Evolutionary conservation across 2,888 invertebrate species (phyloP).

Genomic region (Callimorpha dominula): DNA sequence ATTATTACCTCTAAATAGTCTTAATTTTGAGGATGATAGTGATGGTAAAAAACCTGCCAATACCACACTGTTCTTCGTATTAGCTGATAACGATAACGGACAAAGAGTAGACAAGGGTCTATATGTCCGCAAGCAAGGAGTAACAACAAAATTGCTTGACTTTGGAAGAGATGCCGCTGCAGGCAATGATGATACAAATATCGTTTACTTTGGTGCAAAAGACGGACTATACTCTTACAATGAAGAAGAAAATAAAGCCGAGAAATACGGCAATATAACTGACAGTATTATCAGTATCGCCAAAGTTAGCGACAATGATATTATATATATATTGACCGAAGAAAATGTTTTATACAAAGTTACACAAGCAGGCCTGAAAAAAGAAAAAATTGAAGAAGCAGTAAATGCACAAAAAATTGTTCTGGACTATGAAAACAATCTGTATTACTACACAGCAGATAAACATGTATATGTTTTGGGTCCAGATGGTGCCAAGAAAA

Average conservation of each 20-base stretch:
- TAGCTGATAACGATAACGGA: constrained; percentile 54
- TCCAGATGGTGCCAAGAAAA: constrained; percentile 57
- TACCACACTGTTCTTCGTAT: constrained; percentile 53
- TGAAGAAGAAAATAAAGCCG: constrained; percentile 48
- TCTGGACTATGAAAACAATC: constrained; percentile 65
- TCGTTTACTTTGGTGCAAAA: constrained; percentile 62
- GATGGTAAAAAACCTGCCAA: background rate
- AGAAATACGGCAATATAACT: constrained; percentile 65
- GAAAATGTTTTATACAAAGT: constrained; percentile 68
- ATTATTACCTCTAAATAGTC: constrained; percentile 55
- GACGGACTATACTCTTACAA: constrained; percentile 68
- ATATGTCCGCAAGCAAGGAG: constrained; percentile 49
- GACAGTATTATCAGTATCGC: constrained; percentile 65
- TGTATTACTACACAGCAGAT: constrained; percentile 65
- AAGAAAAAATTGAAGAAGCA: constrained; percentile 59
- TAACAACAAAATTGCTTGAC: constrained; percentile 57
- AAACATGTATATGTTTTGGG: constrained; percentile 61
- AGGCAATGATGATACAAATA: constrained; percentile 53
- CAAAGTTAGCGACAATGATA: constrained; percentile 59
- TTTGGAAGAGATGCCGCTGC: constrained; percentile 61
- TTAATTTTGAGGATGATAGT: constrained; percentile 44
- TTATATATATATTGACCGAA: constrained; percentile 67
- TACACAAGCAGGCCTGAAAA: constrained; percentile 66
- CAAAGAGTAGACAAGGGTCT: constrained; percentile 57
- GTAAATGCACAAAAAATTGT: constrained; percentile 66